phyloP scores from a whole-genome alignment of 2,888 invertebrate species.

The Caenorhabditis sulstoni region DNA sequence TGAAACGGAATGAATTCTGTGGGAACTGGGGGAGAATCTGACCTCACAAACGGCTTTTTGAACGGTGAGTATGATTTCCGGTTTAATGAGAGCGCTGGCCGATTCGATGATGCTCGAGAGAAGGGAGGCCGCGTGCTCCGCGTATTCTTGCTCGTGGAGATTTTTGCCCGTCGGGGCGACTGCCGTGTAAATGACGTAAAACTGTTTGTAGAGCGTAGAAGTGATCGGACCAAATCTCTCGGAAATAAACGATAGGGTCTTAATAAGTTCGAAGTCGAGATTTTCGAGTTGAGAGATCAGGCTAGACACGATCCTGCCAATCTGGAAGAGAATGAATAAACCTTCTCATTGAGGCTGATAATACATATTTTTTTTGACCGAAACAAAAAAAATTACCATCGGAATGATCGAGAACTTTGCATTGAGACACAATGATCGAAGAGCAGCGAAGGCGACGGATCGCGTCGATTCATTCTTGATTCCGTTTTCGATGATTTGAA shows the following conservation, averaged over 20 bases:
- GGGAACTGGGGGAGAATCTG: background rate
- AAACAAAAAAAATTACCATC: constrained; percentile 19
- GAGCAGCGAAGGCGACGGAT: constrained; percentile 22
- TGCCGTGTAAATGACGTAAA: constrained; percentile 62
- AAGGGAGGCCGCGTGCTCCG: constrained; percentile 38
- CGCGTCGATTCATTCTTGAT: constrained; percentile 10
- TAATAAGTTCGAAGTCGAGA: constrained; percentile 49
- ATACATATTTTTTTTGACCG: background rate
- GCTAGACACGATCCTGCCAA: constrained; percentile 53
- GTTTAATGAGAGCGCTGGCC: constrained; percentile 49
- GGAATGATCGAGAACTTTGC: constrained; percentile 46
- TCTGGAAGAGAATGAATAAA: constrained; percentile 28
- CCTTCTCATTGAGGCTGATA: too few relatives aligned
- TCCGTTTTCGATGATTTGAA: constrained; percentile 44
- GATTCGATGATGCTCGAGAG: constrained; percentile 51
- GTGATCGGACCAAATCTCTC: constrained; percentile 50
- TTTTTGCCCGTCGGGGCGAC: constrained; percentile 24
- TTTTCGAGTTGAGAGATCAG: constrained; percentile 52
- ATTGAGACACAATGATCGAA: constrained; percentile 40
- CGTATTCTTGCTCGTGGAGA: constrained; percentile 58
- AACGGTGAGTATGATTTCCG: constrained; percentile 60
- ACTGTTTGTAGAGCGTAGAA: constrained; percentile 62
- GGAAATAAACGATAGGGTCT: constrained; percentile 54
- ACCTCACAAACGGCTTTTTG: constrained; percentile 60
- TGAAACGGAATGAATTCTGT: constrained; percentile 10